Evolutionary conservation across 2,113 vertebrate genomes (phyloP).

Genomic region (Megaceryle torquata): DNA sequence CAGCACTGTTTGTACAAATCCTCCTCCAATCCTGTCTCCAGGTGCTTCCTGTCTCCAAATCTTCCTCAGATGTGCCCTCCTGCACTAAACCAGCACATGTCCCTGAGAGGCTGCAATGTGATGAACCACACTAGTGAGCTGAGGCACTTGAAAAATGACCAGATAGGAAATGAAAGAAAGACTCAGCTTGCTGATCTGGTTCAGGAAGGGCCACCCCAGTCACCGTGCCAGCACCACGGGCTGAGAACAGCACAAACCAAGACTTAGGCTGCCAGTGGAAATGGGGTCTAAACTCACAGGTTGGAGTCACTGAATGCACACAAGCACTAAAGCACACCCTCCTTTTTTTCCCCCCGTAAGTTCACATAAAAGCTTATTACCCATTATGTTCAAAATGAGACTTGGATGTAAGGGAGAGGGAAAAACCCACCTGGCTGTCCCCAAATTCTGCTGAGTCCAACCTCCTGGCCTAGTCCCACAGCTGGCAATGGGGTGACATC

Average conservation of each 20-base stretch:
- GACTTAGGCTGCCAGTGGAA: neutral
- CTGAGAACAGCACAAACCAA: neutral
- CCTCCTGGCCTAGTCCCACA: neutral
- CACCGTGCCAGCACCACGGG: neutral
- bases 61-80: neutral
- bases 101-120: neutral
- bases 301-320: neutral
- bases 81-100: neutral
- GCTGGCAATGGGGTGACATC: neutral
- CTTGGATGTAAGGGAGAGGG: neutral
- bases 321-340: neutral
- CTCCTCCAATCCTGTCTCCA: neutral
- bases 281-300: neutral
- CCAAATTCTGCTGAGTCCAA: neutral
- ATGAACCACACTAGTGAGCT: neutral
- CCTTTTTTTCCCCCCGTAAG: rapidly evolving
- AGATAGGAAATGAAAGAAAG: neutral
- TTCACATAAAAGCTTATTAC: neutral
- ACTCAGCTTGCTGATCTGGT: neutral
- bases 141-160: neutral
- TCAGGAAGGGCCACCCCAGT: neutral
- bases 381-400: neutral
- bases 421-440: neutral
- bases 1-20: neutral
- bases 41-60: neutral